Evolutionary conservation across 2,888 invertebrate genomes (phyloP).

Genomic region (Pocota personata): DNA sequence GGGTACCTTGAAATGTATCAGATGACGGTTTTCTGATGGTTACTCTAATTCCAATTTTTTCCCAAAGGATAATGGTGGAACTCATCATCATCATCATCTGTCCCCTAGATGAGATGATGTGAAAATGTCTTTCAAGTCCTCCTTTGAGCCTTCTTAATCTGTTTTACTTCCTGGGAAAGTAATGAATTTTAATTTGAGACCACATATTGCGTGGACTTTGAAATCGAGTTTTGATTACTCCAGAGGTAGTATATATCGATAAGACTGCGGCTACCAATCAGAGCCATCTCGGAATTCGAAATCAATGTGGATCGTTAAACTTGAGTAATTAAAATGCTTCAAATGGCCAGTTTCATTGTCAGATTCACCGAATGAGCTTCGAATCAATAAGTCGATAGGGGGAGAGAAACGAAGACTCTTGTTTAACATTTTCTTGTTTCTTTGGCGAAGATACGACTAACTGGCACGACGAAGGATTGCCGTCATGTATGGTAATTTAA

Average conservation of each 20-base stretch:
- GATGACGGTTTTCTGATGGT: constrained; percentile 51
- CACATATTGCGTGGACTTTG: background rate
- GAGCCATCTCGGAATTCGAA: constrained; percentile 34
- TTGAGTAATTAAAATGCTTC: constrained; percentile 50
- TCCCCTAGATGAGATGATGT: constrained; percentile 30
- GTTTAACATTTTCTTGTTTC: constrained; percentile 13
- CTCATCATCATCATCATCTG: constrained; percentile 52
- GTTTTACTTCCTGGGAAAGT: constrained; percentile 57
- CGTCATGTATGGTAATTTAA: constrained; percentile 57
- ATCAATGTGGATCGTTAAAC: constrained; percentile 22
- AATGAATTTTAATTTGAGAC: constrained; percentile 60
- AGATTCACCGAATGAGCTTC: constrained; percentile 23
- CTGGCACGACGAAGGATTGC: background rate
- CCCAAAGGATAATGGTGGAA: constrained; percentile 36
- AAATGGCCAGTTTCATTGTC: constrained; percentile 40
- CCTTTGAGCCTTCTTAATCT: constrained; percentile 42
- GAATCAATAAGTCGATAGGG: constrained; percentile 47
- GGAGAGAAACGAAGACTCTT: background rate
- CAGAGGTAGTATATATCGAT: background rate
- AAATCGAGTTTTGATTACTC: constrained; percentile 22
- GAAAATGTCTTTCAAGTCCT: constrained; percentile 49
- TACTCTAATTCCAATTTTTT: constrained; percentile 48
- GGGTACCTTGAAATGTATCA: constrained; percentile 64
- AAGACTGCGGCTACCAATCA: background rate
- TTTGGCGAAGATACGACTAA: constrained; percentile 6